A percentile compares a stretch with the other conserved stretches of the same genome.
These are phyloP conservation scores for Trypoxylon attenuatum DNA, from an alignment of 2,888 invertebrate genomes.

Conservation along the genomic window DNA sequence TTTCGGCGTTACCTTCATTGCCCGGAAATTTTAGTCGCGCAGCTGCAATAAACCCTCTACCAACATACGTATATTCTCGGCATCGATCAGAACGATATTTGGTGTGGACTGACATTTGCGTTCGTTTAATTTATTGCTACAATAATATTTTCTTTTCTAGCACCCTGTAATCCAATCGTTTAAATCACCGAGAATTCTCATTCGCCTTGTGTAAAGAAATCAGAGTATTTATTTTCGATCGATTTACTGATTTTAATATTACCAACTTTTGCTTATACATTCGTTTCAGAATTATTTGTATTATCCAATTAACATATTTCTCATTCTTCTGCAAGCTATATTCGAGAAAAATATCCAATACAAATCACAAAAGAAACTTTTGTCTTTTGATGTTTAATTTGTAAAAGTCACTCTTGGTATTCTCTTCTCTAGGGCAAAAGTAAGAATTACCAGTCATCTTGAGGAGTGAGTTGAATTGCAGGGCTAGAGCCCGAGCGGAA, in stretches of 20 bases:
- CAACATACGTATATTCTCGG: conserved; percentile 35
- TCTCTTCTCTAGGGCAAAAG: too few relatives aligned
- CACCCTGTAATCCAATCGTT: conserved; percentile 24
- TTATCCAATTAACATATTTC: too few relatives aligned
- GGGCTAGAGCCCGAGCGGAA: neutral
- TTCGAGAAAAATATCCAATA: too few relatives aligned
- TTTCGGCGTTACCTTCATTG: conserved; percentile 43
- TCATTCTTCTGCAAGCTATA: too few relatives aligned
- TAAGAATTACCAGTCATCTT: too few relatives aligned
- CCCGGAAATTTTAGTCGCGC: conserved; percentile 45
- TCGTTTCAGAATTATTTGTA: too few relatives aligned
- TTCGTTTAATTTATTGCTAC: conserved; percentile 38
- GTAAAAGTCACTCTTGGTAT: too few relatives aligned
- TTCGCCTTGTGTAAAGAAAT: neutral
- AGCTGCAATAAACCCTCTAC: conserved; percentile 41
- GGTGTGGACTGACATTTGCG: conserved; percentile 42
- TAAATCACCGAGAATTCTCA: conserved; percentile 6
- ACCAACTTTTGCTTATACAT: too few relatives aligned
- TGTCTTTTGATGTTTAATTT: too few relatives aligned
- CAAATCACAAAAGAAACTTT: neutral
- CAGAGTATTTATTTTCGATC: neutral
- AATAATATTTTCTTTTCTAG: conserved; percentile 42
- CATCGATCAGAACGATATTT: conserved; percentile 51
- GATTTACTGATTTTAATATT: neutral
- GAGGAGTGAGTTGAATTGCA: too few relatives aligned